Conservation (phyloP, 2,113 vertebrate species). For the Recurvirostra avosetta region DNA sequence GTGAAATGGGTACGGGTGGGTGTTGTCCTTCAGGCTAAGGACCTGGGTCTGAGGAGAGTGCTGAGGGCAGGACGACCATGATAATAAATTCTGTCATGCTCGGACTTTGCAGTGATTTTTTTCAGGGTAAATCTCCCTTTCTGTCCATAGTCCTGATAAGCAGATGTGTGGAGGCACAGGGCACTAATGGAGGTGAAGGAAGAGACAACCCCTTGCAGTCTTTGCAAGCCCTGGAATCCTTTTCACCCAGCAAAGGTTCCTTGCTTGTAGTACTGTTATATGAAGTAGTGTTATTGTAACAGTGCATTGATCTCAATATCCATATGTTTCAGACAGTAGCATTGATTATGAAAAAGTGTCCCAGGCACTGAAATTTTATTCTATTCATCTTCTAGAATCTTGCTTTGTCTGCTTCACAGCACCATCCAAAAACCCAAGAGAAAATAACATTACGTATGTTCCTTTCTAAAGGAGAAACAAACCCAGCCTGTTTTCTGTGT, state of each 20-base stretch:
- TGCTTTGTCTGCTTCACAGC: not conserved
- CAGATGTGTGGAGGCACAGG: not conserved
- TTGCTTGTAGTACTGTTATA: not conserved
- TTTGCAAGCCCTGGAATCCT: not conserved
- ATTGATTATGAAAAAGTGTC: not conserved
- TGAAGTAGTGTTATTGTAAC: not conserved
- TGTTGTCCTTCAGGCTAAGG: not conserved
- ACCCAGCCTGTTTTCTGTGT: not conserved
- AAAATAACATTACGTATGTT: not conserved
- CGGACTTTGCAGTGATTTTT: not conserved
- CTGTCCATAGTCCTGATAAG: not conserved
- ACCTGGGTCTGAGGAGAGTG: not conserved
- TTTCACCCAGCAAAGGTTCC: not conserved
- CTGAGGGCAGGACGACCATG: not conserved
- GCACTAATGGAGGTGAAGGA: not conserved
- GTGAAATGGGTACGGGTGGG: accelerated
- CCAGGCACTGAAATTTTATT: not conserved
- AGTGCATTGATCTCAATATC: not conserved
- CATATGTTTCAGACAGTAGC: not conserved
- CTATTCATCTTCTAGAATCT: not conserved
- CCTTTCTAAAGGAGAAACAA: not conserved
- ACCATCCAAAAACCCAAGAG: not conserved
- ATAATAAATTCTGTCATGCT: not conserved
- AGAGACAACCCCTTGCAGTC: not conserved
- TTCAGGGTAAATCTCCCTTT: not conserved